Conservation (phyloP, 92 coral and sea anemone genomes). For the Palythoa caribaeorum region DNA sequence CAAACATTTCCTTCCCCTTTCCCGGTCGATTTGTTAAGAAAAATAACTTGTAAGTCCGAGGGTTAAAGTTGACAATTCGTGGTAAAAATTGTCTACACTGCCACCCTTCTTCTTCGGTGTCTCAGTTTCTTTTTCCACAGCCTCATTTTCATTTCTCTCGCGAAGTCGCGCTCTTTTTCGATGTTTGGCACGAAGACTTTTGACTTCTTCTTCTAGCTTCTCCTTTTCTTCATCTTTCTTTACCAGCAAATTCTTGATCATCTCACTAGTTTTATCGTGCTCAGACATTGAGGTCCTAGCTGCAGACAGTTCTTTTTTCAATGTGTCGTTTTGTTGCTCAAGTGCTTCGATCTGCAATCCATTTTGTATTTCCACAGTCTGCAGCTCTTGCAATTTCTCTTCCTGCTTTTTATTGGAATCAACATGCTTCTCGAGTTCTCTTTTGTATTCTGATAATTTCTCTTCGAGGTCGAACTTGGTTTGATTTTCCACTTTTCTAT, state of each 20-base stretch:
- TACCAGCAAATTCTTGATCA: background rate
- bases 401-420: background rate
- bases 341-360: conserved; percentile 17
- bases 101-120: background rate
- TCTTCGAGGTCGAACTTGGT: conserved; percentile 4
- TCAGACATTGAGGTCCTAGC: conserved; percentile 15
- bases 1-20: too few relatives aligned
- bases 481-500: background rate
- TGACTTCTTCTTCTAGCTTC: background rate
- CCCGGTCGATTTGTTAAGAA: too few relatives aligned
- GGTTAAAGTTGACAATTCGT: background rate
- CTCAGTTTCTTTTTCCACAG: background rate
- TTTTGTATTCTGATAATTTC: background rate
- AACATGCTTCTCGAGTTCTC: background rate
- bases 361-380: background rate
- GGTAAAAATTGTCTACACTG: background rate
- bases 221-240: conserved; percentile 27
- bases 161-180: background rate
- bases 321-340: background rate
- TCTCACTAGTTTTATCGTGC: conserved; percentile 8
- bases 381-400: conserved; percentile 15
- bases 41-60: too few relatives aligned
- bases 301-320: conserved; percentile 10
- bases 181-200: background rate
- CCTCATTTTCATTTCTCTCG: background rate